phyloP scores from a whole-genome alignment of 2,888 invertebrate genomes.

The Notodonta ziczac region DNA sequence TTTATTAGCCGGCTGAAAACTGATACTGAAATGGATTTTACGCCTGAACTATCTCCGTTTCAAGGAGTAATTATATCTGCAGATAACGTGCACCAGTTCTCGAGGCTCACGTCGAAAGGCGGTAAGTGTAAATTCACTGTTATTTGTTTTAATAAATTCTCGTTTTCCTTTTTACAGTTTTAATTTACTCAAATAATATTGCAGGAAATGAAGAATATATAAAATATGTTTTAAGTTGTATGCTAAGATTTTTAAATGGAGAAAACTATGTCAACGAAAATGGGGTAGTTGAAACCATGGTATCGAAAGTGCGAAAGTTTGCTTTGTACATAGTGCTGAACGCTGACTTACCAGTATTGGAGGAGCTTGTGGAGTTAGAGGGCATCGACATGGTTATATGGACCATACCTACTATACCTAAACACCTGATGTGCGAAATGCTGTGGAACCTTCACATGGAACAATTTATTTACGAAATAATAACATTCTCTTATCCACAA shows the following conservation, averaged over 20 bases:
- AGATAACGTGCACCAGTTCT: conserved; percentile 63
- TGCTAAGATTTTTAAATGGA: conserved; percentile 56
- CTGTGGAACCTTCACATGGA: conserved; percentile 69
- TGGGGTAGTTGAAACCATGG: conserved; percentile 39
- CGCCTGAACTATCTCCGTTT: conserved; percentile 63
- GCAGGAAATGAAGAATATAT: conserved; percentile 74
- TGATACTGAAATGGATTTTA: conserved; percentile 59
- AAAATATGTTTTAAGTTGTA: conserved; percentile 47
- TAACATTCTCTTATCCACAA: conserved; percentile 59
- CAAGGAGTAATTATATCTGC: conserved; percentile 71
- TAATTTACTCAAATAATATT: conserved; percentile 24
- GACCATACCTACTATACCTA: conserved; percentile 67
- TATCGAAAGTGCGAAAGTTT: conserved; percentile 54
- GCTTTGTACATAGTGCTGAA: conserved; percentile 69
- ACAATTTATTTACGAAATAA: conserved; percentile 62
- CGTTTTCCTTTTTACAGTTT: background rate
- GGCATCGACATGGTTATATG: conserved; percentile 65
- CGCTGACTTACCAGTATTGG: conserved; percentile 60
- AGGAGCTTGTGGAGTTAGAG: conserved; percentile 60
- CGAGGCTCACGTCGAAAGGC: conserved; percentile 62
- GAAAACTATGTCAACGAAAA: conserved; percentile 53
- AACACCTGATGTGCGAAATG: conserved; percentile 70
- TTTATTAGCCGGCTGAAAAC: background rate
- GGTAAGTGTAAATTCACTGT: conserved; percentile 49
- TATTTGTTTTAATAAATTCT: background rate